These are phyloP conservation scores for Leucania comma DNA, from an alignment of 2,888 invertebrate species.

Conservation along the genomic window DNA sequence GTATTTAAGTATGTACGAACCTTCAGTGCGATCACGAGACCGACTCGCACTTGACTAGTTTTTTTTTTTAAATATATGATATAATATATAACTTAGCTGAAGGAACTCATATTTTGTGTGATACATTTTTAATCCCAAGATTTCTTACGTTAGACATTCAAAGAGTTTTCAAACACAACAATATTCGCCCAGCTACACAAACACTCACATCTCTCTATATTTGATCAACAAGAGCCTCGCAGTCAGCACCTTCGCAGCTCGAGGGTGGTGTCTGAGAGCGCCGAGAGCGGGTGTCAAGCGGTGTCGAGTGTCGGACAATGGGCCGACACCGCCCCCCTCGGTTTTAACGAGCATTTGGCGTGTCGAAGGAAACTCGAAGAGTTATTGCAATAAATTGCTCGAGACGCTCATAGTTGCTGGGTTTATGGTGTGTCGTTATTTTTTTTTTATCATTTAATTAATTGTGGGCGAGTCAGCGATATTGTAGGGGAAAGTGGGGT, in stretches of 20 bases:
- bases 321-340: constrained; percentile 39
- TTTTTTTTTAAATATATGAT: too few species aligned
- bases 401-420: constrained; percentile 19
- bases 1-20: too few species aligned
- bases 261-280: constrained; percentile 53
- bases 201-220: constrained; percentile 45
- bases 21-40: too few species aligned
- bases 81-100: neutral
- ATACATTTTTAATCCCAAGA: neutral
- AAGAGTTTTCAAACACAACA: constrained; percentile 17
- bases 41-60: too few species aligned
- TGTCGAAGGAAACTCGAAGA: constrained; percentile 45
- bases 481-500: neutral
- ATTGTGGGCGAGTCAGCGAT: neutral
- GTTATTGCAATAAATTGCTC: constrained; percentile 52
- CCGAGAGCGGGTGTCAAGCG: constrained; percentile 33
- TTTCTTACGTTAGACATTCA: neutral
- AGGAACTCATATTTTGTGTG: neutral
- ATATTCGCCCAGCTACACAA: neutral
- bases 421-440: constrained; percentile 10
- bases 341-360: constrained; percentile 59
- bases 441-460: constrained; percentile 16
- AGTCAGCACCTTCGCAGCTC: constrained; percentile 43
- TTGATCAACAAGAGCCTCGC: constrained; percentile 45
- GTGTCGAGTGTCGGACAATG: constrained; percentile 51